A percentile compares a stretch with the other conserved stretches of the same genome.
Conservation (phyloP, 2,113 vertebrate species). For the Mus spicilegus region DNA sequence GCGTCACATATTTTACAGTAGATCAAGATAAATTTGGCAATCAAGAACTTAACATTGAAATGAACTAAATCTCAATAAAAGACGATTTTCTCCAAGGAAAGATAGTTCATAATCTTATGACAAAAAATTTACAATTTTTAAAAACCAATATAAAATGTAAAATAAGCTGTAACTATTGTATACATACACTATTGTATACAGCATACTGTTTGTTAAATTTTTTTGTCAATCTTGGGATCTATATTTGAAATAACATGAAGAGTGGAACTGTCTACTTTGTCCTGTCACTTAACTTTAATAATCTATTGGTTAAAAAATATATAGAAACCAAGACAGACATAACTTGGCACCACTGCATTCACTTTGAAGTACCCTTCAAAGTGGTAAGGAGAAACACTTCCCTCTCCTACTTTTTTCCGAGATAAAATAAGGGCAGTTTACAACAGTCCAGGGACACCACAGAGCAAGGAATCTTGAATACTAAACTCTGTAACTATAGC, state of each 20-base stretch:
- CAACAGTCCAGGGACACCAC: not conserved
- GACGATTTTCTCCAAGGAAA: not conserved
- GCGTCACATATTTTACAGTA: not conserved
- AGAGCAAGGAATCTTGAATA: not conserved
- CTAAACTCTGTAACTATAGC: not conserved
- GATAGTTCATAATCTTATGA: not conserved
- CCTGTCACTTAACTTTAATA: constrained; percentile 33
- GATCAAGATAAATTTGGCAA: not conserved
- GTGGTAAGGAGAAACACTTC: constrained; percentile 6
- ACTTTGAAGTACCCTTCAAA: constrained; percentile 1
- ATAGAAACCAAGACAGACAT: not conserved
- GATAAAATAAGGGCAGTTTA: not conserved
- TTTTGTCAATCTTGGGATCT: not conserved
- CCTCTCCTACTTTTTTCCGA: not conserved
- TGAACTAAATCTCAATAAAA: not conserved
- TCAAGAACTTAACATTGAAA: not conserved
- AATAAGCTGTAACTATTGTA: not conserved
- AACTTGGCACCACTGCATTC: not conserved
- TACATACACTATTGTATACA: not conserved
- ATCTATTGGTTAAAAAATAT: not conserved
- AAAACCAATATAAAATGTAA: not conserved
- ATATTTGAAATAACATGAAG: constrained; percentile 20
- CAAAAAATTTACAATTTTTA: not conserved
- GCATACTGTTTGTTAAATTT: not conserved
- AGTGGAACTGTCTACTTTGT: not conserved